These are phyloP conservation scores for Tenthredo livida DNA, from an alignment of 2,888 invertebrate species.

Conservation along the genomic window DNA sequence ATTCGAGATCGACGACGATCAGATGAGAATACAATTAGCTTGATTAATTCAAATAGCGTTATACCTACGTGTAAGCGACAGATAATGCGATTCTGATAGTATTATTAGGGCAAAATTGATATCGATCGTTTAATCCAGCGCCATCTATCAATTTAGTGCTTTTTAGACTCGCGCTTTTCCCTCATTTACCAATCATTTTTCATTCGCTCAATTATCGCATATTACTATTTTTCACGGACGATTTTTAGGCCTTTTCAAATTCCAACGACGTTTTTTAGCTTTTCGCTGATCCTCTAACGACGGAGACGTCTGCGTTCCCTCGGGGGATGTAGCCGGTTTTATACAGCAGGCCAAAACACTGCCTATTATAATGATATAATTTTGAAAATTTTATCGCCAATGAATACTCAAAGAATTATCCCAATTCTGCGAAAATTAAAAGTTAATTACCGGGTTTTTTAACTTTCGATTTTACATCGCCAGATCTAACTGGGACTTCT, in stretches of 20 bases:
- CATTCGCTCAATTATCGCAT: not conserved
- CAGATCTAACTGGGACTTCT: not conserved
- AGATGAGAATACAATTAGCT: not conserved
- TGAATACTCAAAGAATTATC: too few species aligned
- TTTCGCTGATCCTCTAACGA: not conserved
- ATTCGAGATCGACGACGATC: not conserved
- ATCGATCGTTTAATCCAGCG: not conserved
- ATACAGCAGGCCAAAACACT: not conserved
- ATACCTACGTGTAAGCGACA: not conserved
- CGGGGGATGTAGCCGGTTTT: not conserved
- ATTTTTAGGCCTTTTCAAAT: not conserved
- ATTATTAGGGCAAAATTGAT: constrained; percentile 18
- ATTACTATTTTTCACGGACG: not conserved
- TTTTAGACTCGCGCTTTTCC: not conserved
- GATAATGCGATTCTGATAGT: constrained; percentile 4
- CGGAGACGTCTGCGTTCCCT: not conserved
- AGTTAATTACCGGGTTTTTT: not conserved
- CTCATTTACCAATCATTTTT: not conserved
- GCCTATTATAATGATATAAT: not conserved
- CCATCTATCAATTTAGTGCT: not conserved
- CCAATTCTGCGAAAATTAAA: too few species aligned
- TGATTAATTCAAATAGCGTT: constrained; percentile 11
- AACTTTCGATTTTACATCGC: not conserved
- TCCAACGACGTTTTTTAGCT: not conserved
- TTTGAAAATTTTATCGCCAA: not conserved